Evolutionary conservation across 92 coral and sea anemone species (phyloP), one percentile per base, ranked within the genome.

Genomic region (Metridium senile): DNA sequence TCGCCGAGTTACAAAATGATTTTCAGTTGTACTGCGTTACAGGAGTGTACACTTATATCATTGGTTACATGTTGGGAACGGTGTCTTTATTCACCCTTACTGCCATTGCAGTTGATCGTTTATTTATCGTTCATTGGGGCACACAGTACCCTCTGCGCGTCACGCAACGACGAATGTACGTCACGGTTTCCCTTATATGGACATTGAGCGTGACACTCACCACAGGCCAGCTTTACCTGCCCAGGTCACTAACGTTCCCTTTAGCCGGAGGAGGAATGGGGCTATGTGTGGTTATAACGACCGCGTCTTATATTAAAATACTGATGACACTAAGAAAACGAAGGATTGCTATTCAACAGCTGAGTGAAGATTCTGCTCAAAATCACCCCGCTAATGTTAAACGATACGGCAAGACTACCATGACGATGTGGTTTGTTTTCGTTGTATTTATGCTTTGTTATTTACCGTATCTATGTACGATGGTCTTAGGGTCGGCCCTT

Each of bases 31-130:
- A 61, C 61, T 75, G 80, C 35, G 21, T 11, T 1, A 75, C 58
- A 34, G 80, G 70, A 7, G 19, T 62, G 0, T 46, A 26, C 11
- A 7, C 33, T 11, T 75, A 75, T 27, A 18, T 46, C 1, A 9
- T 34, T 39, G 80, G 80, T 16, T 59, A 43, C 35, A 29, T 26
- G 1, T 35, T 62, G 26, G 54, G 71, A 39, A 46, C 70, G 21
- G 71, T 39, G 16, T 75, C 59, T 18, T 28, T 39, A 9, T 62
- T 75, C 20, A 75, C 70, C 19, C 39, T 61, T 11, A 62, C 80
- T 31, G 80, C 80, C 23, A 33, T 75, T 26, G 51, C 70, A 7
- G 64, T 75, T 0, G 80, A 75, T 39, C 68, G 80, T 26, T 61
- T 21, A 25, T n/a, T 62, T 16, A 61, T 75, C 43, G 70, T 61